These are phyloP conservation scores for Machimus atricapillus DNA, from an alignment of 2,888 invertebrate genomes.

Conservation along the genomic window DNA sequence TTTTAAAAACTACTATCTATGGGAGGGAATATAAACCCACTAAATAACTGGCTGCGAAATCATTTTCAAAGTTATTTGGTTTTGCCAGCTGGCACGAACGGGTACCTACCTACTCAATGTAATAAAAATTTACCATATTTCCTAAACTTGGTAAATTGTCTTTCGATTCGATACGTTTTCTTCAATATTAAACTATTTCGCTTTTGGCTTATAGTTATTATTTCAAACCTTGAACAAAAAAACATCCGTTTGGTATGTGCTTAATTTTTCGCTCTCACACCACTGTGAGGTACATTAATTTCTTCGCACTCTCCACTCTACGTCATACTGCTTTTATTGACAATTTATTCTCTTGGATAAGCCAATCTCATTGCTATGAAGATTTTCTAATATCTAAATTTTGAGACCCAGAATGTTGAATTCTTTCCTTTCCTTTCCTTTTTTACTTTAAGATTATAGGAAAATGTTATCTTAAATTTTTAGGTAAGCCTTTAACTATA, in stretches of 20 bases:
- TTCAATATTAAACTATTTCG: no score
- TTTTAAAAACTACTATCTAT: not conserved
- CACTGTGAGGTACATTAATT: no score
- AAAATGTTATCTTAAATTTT: no score
- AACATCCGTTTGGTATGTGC: no score
- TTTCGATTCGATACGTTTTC: not conserved
- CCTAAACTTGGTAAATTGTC: not conserved
- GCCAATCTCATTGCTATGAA: not conserved
- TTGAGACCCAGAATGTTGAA: not conserved
- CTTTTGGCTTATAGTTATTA: no score
- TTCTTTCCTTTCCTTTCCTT: no score
- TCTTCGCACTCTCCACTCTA: no score
- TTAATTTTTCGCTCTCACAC: no score
- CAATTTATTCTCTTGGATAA: not conserved
- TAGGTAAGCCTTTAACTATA: no score
- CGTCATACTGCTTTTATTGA: not conserved
- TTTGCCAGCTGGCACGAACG: not conserved
- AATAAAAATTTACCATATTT: not conserved
- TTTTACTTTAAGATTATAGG: no score
- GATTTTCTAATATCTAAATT: not conserved
- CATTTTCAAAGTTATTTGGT: not conserved
- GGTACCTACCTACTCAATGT: not conserved
- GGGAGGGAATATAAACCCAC: not conserved
- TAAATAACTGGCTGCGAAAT: not conserved
- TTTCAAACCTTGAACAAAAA: no score